These are phyloP conservation scores for Telmatochromis sp. DNA, from an alignment of 2,113 vertebrate species.

Conservation along the genomic window DNA sequence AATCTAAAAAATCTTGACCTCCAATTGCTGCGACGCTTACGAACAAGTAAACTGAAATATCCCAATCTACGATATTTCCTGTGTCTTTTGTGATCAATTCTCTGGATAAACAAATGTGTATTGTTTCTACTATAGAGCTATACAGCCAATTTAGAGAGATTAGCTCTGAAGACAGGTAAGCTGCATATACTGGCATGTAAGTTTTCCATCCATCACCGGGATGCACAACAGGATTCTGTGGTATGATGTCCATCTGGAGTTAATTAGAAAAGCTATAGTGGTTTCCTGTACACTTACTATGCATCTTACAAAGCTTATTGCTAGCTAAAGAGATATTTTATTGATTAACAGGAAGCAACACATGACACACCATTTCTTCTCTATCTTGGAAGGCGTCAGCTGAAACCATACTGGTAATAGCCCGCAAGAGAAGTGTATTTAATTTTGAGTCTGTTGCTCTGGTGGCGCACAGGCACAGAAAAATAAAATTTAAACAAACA, in stretches of 20 bases:
- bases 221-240: neutral
- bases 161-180: neutral
- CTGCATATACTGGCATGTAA: neutral
- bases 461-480: neutral
- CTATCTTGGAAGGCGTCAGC: neutral
- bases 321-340: constrained; percentile 3
- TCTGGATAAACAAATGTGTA: neutral
- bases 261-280: constrained; percentile 16
- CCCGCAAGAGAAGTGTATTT: neutral
- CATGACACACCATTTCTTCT: neutral
- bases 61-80: neutral
- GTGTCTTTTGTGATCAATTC: neutral
- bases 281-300: constrained; percentile 30
- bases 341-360: constrained; percentile 36
- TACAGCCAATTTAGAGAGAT: neutral
- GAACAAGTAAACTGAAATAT: neutral
- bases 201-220: neutral
- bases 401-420: neutral
- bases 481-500: no score
- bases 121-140: neutral
- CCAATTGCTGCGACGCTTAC: neutral
- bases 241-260: neutral
- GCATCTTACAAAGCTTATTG: neutral
- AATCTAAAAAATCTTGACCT: neutral
- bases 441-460: neutral